These are phyloP conservation scores for Lepidurus arcticus DNA, from an alignment of 1,140 invertebrate genomes.

Conservation along the genomic window DNA sequence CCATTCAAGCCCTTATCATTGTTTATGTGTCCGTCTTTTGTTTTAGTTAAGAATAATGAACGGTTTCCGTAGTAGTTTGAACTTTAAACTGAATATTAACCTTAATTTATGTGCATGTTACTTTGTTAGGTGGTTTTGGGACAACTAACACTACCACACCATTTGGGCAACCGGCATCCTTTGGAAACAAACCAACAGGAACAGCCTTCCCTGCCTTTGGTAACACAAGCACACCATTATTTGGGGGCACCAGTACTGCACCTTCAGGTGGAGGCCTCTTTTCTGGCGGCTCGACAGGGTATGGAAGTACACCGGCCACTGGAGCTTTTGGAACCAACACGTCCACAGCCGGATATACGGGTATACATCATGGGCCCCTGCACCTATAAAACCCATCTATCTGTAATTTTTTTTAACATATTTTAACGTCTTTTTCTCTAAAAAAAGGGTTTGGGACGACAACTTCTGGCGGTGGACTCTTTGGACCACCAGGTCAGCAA, in stretches of 20 bases:
- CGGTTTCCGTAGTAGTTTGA: neutral
- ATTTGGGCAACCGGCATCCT: conserved; percentile 34
- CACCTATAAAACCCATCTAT: conserved; percentile 36
- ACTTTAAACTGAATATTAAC: neutral
- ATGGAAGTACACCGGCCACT: conserved; percentile 28
- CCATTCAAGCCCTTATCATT: neutral
- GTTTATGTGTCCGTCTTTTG: neutral
- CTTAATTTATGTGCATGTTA: neutral
- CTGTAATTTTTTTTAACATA: conserved; percentile 39
- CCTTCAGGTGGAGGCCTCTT: conserved; percentile 30
- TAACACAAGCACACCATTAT: conserved; percentile 36
- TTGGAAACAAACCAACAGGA: conserved; percentile 33
- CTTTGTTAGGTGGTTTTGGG: conserved; percentile 29
- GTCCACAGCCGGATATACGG: conserved; percentile 34
- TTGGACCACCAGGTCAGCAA: conserved; percentile 48
- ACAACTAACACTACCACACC: conserved; percentile 37
- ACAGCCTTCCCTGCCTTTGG: conserved; percentile 34
- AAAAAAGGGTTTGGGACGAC: conserved; percentile 38
- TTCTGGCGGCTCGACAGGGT: conserved; percentile 34
- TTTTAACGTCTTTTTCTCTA: neutral
- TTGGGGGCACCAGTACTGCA: conserved; percentile 26
- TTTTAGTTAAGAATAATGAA: neutral
- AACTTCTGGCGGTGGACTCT: conserved; percentile 43
- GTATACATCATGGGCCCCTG: conserved; percentile 40
- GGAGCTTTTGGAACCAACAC: conserved; percentile 37